Evolutionary conservation across 1,140 invertebrate genomes (phyloP), one percentile per base, ranked within the genome.

Genomic region (Leptopilina boulardi): DNA sequence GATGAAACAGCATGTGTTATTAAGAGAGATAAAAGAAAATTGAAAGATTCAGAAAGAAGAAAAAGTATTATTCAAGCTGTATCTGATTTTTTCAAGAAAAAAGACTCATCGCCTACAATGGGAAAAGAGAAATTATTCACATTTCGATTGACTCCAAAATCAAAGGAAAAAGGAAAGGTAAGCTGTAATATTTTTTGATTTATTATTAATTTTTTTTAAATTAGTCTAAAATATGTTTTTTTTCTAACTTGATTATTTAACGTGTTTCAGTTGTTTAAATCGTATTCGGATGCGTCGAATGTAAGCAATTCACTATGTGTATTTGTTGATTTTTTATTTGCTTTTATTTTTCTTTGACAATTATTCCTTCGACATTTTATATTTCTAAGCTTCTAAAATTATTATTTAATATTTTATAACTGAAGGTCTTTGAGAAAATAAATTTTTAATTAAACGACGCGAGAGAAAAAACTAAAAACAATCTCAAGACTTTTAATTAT

Each of bases 31-130:
- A 91, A 91, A 80, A 91, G 91, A 77, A 93, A 92, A 72, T 82
- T 87, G 70, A 93, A 93, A 86, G 95, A 96, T 86, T 92, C 93
- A 0, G 95, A 96, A 78, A 91, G 96, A 76, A 91, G 95, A 56
- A 95, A 95, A 85, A 96, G 96, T 87, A 94, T 97, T 51, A 97
- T 97, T 80, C 96, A 96, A 91, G 94, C 96, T 66, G 94, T 97
- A 56, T 95, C 95, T 2, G 96, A 95, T 87, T 95, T 97, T 85
- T 96, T 97, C 82, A 92, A 93, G 56, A 94, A 94, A 82, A 94
- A 93, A 74, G 91, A 92, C 15, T 82, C 89, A 21, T 87, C 91
- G 0, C 88, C 89, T 11, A 80, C 89, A 44, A 88, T 82, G 80
- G 88, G 83, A 38, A 92, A 91, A 80, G 92, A 92, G 77, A 93